Base-by-base conservation (phyloP, 2,888 invertebrate species). In the Malthinus seriepunctatus region DNA sequence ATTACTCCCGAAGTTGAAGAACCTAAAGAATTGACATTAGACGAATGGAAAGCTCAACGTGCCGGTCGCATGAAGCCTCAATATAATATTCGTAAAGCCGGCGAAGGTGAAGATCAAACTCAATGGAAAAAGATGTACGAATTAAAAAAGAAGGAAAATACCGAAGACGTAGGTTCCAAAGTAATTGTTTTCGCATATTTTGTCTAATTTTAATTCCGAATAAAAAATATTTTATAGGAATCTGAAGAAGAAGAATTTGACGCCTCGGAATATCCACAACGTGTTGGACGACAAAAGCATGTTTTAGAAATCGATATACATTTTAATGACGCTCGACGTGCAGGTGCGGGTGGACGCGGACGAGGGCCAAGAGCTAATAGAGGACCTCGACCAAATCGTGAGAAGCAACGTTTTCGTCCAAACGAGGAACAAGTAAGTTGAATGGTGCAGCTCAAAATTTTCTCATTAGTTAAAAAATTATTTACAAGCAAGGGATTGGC, bases 41-140 rank as follows among this genome's bases (percentile, higher is more conserved):
- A 96, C 75, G 96, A 97, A 84, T 97, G 93, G 88, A 94, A 94
- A 80, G 94, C 93, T 56, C 82, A 91, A 71, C 90, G 91, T 72
- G 87, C 88, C 73, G 85, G 86, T 73, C 88, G 94, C 69, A 85
- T 86, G 61, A 91, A 93, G 78, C 93, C 95, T 48, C 89, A 90
- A 70, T 97, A 89, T 79, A 96, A 97, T 78, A 80, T 95, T 73
- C 89, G 97, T 56, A 95, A 95, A 80, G 92, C 96, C 52, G 95
- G 95, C 31, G 96, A 97, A 80, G 97, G 96, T 39, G 95, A 93
- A 74, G 94, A 94, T 78, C 84, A 88, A 51, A 86, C 87, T 55
- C 93, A 95, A 80, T 96, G 95, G 95, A 95, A 95, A 81, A 93
- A 91, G 74, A 90, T 93, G 87, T 89, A 90, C 69, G 85, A 88